phyloP scores from a whole-genome alignment of 2,113 vertebrate genomes.

The Oenanthe oenanthe region DNA sequence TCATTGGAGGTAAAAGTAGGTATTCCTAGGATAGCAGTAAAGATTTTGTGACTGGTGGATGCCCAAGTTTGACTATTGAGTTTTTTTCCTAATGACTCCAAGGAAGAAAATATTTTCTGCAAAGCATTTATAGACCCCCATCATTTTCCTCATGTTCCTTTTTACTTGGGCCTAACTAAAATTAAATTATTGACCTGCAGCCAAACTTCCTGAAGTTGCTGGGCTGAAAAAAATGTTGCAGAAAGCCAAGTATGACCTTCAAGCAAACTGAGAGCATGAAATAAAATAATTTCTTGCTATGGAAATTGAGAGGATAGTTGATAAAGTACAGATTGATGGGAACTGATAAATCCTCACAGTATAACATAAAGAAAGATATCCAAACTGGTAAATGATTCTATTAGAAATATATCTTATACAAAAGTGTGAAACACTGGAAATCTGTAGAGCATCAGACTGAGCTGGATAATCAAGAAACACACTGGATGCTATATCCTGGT shows the following conservation, averaged over 20 bases:
- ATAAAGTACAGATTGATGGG: neutral
- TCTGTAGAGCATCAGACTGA: conserved; percentile 10
- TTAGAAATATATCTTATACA: neutral
- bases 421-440: conserved; percentile 2
- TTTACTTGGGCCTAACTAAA: neutral
- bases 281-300: neutral
- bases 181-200: neutral
- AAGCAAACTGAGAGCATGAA: neutral
- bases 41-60: neutral
- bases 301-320: neutral
- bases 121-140: neutral
- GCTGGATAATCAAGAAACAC: conserved; percentile 47
- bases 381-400: neutral
- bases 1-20: neutral
- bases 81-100: neutral
- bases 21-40: neutral
- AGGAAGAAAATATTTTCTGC: neutral
- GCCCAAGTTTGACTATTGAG: neutral
- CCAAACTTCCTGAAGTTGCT: neutral
- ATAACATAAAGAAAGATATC: conserved; percentile 3
- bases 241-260: neutral
- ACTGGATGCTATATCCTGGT: neutral
- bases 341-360: neutral
- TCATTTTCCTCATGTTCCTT: neutral
- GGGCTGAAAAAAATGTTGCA: neutral